Base-by-base conservation (phyloP, 2,113 vertebrate genomes). In the Meriones unguiculatus region DNA sequence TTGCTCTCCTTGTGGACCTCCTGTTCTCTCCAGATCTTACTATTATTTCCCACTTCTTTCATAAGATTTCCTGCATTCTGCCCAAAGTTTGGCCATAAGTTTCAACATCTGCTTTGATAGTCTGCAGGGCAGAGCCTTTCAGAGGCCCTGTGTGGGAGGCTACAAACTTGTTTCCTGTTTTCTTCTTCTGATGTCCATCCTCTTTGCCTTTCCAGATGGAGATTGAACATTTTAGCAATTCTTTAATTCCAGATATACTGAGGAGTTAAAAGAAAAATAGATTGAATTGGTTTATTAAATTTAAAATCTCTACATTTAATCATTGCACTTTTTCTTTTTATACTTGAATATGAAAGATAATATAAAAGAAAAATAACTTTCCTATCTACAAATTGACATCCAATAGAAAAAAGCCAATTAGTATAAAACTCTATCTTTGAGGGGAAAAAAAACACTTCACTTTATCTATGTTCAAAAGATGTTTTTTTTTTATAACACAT, bases 381-480 rank as follows among this genome's bases (percentile, higher is more conserved):
- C 30, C 50, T 75, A 67, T n/a, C 12, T 81, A 93, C n/a, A 89
- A 87, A 87, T 84, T 30, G 0, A 30, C 12, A 90, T 57, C 24
- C 20, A 81, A 82, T 70, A 77, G 13, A 7, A 46, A 41, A 89
- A 94, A 89, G 24, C 12, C 35, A 88, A 8, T 81, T 95, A 73
- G 5, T 96, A 77, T 70, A 95, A 85, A 81, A 85, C 7, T 41
- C 38, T 76, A 69, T 82, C 24, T 89, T 81, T 46, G 46, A 46
- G 46, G 72, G 77, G 50, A 20, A 32, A 82, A 95, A 95, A 85
- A 77, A 90, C 75, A 62, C n/a, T n/a, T 54, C 41, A 84, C 76
- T 95, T 87, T 95, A 54, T 7, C 9, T 12, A 92, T 32, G 46
- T 96, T 96, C 64, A 96, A 94, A 97, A 92, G 73, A 73, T 81